Percentiles rank a stretch among this genome's conserved stretches.
Evolutionary conservation across 2,113 vertebrate species (phyloP).

Genomic region (Rattus rattus): DNA sequence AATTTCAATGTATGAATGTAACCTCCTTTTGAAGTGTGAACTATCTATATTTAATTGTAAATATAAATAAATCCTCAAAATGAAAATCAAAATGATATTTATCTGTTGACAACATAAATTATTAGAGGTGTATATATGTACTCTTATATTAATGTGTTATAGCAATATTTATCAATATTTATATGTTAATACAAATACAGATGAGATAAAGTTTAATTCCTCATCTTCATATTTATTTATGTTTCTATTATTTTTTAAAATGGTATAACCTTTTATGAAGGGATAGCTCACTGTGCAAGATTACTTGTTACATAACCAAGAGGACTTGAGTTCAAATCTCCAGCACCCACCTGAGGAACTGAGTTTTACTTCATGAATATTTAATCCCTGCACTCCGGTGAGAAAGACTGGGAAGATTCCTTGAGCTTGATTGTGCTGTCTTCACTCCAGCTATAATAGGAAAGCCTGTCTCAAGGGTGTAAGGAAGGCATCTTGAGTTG

Average conservation of each 20-base stretch:
- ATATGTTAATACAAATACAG: not conserved
- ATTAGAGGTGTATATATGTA: not conserved
- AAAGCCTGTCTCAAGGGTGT: not conserved
- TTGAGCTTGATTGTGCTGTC: not conserved
- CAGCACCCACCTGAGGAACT: not conserved
- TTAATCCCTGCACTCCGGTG: rapidly evolving
- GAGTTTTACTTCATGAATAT: not conserved
- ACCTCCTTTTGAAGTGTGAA: not conserved
- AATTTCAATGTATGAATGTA: not conserved
- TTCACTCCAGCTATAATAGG: not conserved
- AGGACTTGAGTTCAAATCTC: not conserved
- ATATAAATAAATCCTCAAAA: not conserved
- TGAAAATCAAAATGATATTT: not conserved
- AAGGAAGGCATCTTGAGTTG: not conserved
- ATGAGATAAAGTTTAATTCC: not conserved
- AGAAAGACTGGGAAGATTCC: no score
- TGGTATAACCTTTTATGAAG: not conserved
- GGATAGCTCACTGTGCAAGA: not conserved
- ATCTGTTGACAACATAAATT: not conserved
- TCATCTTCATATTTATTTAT: not conserved
- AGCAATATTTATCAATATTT: no score
- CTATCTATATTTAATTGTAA: not conserved
- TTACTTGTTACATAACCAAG: not conserved
- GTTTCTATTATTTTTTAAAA: not conserved
- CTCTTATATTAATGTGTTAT: not conserved